Percentiles rank a stretch among this genome's conserved stretches.
Evolutionary conservation across 2,888 invertebrate genomes (phyloP).

Genomic region (Drosophila greeni): DNA sequence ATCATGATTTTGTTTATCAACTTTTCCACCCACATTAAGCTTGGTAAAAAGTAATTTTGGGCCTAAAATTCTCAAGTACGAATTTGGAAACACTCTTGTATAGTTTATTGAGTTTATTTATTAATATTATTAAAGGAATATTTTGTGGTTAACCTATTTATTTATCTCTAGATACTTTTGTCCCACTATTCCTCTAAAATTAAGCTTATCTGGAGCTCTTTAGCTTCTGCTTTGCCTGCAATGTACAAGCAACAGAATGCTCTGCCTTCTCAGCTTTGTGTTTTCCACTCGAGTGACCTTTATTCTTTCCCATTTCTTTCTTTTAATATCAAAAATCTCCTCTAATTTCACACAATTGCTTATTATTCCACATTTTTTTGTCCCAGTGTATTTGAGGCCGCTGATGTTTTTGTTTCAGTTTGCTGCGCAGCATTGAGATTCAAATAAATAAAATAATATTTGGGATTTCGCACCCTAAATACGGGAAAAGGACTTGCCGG

Average conservation of each 20-base stretch:
- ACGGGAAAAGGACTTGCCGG: constrained; percentile 30
- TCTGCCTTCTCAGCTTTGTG: constrained; percentile 59
- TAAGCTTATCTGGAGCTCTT: neutral
- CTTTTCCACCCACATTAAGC: too few species aligned
- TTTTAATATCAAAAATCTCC: constrained; percentile 34
- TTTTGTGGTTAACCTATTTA: too few species aligned
- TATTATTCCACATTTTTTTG: neutral
- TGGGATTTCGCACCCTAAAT: constrained; percentile 75
- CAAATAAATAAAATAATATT: constrained; percentile 77
- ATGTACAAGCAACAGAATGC: constrained; percentile 17
- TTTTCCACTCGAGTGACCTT: constrained; percentile 65
- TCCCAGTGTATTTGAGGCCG: neutral
- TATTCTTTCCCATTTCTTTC: constrained; percentile 18
- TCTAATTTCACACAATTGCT: constrained; percentile 29
- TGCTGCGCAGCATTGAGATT: constrained; percentile 60
- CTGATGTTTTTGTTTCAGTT: constrained; percentile 39
- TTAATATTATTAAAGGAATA: too few species aligned
- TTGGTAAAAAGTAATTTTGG: too few species aligned
- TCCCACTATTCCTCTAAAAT: too few species aligned
- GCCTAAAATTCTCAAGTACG: too few species aligned
- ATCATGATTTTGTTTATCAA: too few species aligned
- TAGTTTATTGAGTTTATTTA: too few species aligned
- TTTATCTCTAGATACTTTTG: too few species aligned
- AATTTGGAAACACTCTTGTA: too few species aligned
- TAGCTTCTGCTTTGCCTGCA: neutral